These are phyloP conservation scores for Gallinago undulata DNA, from an alignment of 2,113 vertebrate genomes.

Conservation along the genomic window DNA sequence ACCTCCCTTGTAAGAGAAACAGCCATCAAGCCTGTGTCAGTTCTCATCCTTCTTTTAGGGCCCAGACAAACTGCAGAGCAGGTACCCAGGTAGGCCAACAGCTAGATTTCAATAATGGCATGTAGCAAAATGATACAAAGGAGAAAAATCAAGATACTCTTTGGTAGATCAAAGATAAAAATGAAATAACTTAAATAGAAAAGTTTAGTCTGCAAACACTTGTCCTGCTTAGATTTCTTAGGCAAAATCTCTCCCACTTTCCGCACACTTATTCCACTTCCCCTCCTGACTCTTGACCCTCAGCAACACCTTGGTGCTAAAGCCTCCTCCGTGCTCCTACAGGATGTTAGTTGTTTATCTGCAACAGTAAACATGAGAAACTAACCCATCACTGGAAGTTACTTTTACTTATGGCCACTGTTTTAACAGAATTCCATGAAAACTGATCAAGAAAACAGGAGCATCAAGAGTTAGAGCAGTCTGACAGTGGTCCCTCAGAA, in stretches of 20 bases:
- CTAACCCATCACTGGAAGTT: neutral
- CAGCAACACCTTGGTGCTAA: neutral
- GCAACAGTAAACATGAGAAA: neutral
- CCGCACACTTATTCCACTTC: neutral
- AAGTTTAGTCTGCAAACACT: neutral
- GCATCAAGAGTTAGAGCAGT: neutral
- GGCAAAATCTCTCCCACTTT: neutral
- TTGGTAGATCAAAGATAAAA: neutral
- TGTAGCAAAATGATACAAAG: neutral
- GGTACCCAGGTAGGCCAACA: neutral
- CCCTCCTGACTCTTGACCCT: neutral
- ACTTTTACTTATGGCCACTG: neutral
- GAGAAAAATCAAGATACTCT: neutral
- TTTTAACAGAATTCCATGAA: neutral
- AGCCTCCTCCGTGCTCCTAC: rapidly evolving
- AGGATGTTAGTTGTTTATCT: neutral
- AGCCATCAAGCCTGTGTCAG: neutral
- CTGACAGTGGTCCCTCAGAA: neutral
- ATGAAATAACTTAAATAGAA: neutral
- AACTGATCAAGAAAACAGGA: neutral
- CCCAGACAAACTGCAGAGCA: neutral
- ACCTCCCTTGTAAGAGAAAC: neutral
- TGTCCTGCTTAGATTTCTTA: neutral
- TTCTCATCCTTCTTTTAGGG: neutral
- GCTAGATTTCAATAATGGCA: neutral